phyloP scores from a whole-genome alignment of 2,888 invertebrate species.

The Zelleria hepariella region DNA sequence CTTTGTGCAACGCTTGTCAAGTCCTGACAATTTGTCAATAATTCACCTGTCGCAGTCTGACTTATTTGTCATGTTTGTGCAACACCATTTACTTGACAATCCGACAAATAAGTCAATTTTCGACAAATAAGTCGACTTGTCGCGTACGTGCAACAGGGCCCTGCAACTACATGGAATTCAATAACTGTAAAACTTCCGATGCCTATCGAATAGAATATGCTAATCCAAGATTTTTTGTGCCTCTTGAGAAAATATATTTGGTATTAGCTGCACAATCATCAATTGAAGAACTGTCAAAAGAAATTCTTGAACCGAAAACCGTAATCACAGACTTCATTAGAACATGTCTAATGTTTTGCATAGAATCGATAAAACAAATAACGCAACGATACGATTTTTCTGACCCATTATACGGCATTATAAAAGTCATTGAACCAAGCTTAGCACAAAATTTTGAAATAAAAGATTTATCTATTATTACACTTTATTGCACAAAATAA shows the following conservation, averaged over 20 bases:
- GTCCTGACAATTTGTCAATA: too few species aligned
- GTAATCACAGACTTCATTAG: conserved; percentile 10
- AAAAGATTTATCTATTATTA: conserved; percentile 13
- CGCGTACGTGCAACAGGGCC: too few species aligned
- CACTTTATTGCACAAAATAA: too few species aligned
- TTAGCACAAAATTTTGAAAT: conserved; percentile 14
- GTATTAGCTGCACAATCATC: conserved; percentile 10
- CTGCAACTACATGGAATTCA: conserved; percentile 9
- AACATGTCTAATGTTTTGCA: conserved; percentile 14
- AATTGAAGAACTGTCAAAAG: conserved; percentile 13
- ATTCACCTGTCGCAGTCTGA: too few species aligned
- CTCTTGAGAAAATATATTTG: conserved; percentile 15
- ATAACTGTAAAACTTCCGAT: conserved; percentile 11
- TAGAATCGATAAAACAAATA: conserved; percentile 14
- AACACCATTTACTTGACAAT: too few species aligned
- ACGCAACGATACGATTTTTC: conserved; percentile 12
- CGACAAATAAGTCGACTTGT: too few species aligned
- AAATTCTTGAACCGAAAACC: conserved; percentile 11
- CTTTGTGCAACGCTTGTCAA: too few species aligned
- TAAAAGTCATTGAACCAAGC: conserved; percentile 6
- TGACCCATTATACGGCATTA: conserved; percentile 9
- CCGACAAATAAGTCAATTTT: too few species aligned
- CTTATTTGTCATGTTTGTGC: too few species aligned
- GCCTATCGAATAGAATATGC: conserved; percentile 8
- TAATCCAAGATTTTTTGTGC: conserved; percentile 13